Conservation (phyloP, 2,113 vertebrate species). For the Triplophysa siluroides region DNA sequence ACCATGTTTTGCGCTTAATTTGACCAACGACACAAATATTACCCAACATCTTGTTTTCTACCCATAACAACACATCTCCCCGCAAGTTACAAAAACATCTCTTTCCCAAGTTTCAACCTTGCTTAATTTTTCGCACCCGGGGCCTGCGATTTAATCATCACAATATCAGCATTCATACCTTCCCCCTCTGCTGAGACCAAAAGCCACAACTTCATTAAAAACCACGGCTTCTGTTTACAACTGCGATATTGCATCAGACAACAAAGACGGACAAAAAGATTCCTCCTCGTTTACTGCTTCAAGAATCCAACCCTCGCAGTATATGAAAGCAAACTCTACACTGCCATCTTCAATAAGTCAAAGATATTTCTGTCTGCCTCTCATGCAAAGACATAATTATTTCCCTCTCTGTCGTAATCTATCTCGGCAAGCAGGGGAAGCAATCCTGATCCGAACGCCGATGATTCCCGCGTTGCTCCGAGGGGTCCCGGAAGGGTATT, state of each 20-base stretch:
- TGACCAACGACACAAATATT: background rate
- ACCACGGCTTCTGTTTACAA: slow-evolving; percentile 40
- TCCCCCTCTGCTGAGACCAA: slow-evolving; percentile 39
- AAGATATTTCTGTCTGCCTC: slow-evolving; percentile 34
- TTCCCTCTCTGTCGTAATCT: slow-evolving; percentile 70
- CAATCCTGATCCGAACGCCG: slow-evolving; percentile 70
- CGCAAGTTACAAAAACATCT: background rate
- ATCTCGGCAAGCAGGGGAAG: slow-evolving; percentile 68
- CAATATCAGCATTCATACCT: slow-evolving; percentile 27
- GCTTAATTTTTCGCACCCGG: background rate
- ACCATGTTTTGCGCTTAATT: no score
- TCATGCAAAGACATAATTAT: slow-evolving; percentile 71
- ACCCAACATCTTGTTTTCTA: background rate
- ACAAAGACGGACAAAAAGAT: slow-evolving; percentile 47
- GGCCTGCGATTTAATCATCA: slow-evolving; percentile 41
- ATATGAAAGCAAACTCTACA: slow-evolving; percentile 63
- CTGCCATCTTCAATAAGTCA: slow-evolving; percentile 54
- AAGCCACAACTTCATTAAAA: slow-evolving; percentile 52
- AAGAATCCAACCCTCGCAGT: slow-evolving; percentile 63
- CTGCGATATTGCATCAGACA: slow-evolving; percentile 48
- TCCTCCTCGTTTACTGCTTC: slow-evolving; percentile 66
- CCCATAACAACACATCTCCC: background rate
- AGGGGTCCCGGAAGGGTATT: slow-evolving; percentile 68
- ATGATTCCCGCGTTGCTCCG: slow-evolving; percentile 54
- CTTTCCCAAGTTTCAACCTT: background rate